These are phyloP conservation scores for Syritta pipiens DNA, from an alignment of 2,888 invertebrate genomes.

Conservation along the genomic window DNA sequence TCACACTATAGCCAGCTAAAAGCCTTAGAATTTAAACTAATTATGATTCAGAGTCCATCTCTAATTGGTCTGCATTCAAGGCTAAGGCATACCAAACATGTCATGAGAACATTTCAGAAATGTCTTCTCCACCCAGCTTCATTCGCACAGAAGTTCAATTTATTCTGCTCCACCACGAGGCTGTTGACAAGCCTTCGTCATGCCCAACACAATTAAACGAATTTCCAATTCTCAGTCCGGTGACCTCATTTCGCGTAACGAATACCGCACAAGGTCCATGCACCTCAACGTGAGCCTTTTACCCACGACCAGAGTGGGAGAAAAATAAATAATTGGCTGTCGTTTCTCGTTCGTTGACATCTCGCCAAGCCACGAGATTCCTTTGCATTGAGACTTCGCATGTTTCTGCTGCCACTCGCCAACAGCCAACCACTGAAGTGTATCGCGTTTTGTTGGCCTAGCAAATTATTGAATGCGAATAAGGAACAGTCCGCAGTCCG, in stretches of 20 bases:
- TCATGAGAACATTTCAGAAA: too few species aligned
- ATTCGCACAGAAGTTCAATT: neutral
- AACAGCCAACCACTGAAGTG: neutral
- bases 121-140: neutral
- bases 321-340: slow-evolving; percentile 24
- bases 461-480: too few species aligned
- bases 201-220: slow-evolving; percentile 13
- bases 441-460: too few species aligned
- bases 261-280: slow-evolving; percentile 26
- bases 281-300: neutral
- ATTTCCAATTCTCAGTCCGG: neutral
- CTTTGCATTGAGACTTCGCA: neutral
- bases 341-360: slow-evolving; percentile 33
- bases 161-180: neutral
- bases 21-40: too few species aligned
- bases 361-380: slow-evolving; percentile 12
- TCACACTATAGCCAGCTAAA: too few species aligned
- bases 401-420: neutral
- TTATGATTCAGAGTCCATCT: too few species aligned
- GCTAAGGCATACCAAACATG: too few species aligned
- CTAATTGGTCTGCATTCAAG: too few species aligned
- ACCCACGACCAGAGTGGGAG: neutral
- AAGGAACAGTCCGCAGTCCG: too few species aligned
- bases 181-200: neutral
- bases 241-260: slow-evolving; percentile 21